Base-by-base conservation (phyloP, 2,888 invertebrate genomes). In the Ectobius pallidus region DNA sequence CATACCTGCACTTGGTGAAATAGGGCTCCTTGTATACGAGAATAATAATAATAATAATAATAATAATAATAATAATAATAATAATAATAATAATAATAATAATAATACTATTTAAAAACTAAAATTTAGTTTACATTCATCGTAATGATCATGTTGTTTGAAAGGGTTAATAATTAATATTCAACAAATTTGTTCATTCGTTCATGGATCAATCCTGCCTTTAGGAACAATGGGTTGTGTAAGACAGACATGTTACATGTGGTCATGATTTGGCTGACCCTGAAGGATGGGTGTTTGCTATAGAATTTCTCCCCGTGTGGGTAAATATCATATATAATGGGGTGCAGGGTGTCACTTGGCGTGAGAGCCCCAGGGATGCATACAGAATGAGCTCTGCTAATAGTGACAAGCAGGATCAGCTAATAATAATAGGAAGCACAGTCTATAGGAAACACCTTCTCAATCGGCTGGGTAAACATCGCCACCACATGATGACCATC, bases 321-420 rank as follows among this genome's bases (percentile, higher is more conserved):
- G 55, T 69, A 52, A 69, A 69, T 69, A 55, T 69, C 69, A 69
- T 69, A 62, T 70, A 46, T 61, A n/a, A n/a, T n/a, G 46, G 70
- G 20, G 70, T 22, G 25, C 27, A n/a, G 27, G 39, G 39, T 61
- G 25, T 20, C 14, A n/a, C 0, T 20, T 1, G 18, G 34, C 14
- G 42, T 20, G 63, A 39, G 20, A 32, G 22, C 22, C 39, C 39
- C 39, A 65, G 44, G 46, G 65, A 42, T 65, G 65, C 22, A 65
- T 65, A 65, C 27, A 44, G 27, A 65, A 65, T 65, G 65, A 46
- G 65, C 4, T 16, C 32, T n/a, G 58, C 58, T 58, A 58, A 46
- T 46, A 27, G 58, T 30, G 58, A 58, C 65, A 65, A n/a, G 46
- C 32, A 61, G 61, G 34, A 30, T 32, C n/a, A 3, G 30, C 44